Evolutionary conservation across 2,888 invertebrate species (phyloP).

Genomic region (Erynnis tages): DNA sequence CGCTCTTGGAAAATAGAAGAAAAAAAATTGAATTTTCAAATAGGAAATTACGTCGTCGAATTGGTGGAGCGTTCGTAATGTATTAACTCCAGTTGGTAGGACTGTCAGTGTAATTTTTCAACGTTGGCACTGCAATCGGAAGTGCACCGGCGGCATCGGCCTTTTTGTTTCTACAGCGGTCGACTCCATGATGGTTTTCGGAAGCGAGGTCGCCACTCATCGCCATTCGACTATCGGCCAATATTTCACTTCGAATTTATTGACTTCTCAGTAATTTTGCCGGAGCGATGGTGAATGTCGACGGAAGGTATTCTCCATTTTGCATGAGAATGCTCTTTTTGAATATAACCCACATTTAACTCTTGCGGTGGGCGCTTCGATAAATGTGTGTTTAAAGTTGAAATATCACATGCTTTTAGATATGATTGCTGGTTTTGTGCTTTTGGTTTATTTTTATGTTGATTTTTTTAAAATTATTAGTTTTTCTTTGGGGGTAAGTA

Average conservation of each 20-base stretch:
- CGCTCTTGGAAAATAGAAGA: conserved; percentile 26
- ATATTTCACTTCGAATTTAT: conserved; percentile 68
- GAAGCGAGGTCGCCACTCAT: conserved; percentile 67
- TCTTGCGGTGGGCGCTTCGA: background rate
- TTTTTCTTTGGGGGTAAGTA: background rate
- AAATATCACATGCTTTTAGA: background rate
- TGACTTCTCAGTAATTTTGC: conserved; percentile 42
- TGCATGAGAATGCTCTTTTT: conserved; percentile 15
- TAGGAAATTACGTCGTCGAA: conserved; percentile 29
- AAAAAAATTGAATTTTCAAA: conserved; percentile 24
- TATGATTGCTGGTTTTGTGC: too few relatives aligned
- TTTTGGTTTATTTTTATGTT: too few relatives aligned
- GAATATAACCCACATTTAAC: conserved; percentile 6
- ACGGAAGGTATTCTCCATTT: conserved; percentile 13
- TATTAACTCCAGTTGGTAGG: conserved; percentile 47
- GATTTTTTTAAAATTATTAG: too few relatives aligned
- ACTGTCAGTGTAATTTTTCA: conserved; percentile 72
- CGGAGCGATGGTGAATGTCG: conserved; percentile 19
- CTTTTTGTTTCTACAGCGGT: conserved; percentile 71
- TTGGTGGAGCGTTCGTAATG: conserved; percentile 48
- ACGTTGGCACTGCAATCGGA: conserved; percentile 75
- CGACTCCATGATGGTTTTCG: conserved; percentile 69
- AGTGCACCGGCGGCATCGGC: conserved; percentile 65
- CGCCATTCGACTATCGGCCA: conserved; percentile 64
- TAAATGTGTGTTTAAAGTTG: background rate